Evolutionary conservation across 2,797 vertebrate species (phyloP), one percentile per base, ranked within the genome.

Genomic region (Heterohyrax brucei): DNA sequence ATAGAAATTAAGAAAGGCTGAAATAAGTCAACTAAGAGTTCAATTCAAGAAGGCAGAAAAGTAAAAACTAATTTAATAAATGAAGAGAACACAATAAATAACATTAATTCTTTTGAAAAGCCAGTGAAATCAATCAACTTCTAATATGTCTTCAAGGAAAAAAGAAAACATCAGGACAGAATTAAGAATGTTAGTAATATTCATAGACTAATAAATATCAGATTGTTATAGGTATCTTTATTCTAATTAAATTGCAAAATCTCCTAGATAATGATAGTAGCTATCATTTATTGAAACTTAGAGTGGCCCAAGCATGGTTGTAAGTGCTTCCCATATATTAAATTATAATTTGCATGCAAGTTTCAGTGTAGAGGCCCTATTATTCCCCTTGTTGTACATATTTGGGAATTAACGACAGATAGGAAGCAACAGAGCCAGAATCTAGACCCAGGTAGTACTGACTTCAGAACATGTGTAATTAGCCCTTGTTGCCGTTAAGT

Each of bases 211-310:
- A 53, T 76, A 78, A 86, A 28, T 85, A 0, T 62, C 14, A 30
- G 22, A 33, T 68, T 46, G 24, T 76, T 62, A 21, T 30, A 12
- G 12, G 24, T 72, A 82, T 28, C 22, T 82, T 70, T 48, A 72
- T 84, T 87, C 59, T 66, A 77, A 33, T 30, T 94, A 44, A 70
- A 70, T 76, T 81, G 73, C 91, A 75, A 61, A n/a, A 56, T 80
- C 66, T 79, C 68, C 78, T 13, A 48, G 76, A 26, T 90, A 56
- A 61, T 90, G 62, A 64, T 5, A 46, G 6, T 28, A 75, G 39
- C 12, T 50, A n/a, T 24, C 44, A 56, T 86, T 66, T 77, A 24
- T 33, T 91, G 76, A 86, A 82, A 50, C 3, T 53, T 78, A 3
- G n/a, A 81, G 39, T 53, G 48, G 5, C 30, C 3, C 18, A 89